Base-by-base conservation (phyloP, 2,797 vertebrate species). In the Sylvia borin region DNA sequence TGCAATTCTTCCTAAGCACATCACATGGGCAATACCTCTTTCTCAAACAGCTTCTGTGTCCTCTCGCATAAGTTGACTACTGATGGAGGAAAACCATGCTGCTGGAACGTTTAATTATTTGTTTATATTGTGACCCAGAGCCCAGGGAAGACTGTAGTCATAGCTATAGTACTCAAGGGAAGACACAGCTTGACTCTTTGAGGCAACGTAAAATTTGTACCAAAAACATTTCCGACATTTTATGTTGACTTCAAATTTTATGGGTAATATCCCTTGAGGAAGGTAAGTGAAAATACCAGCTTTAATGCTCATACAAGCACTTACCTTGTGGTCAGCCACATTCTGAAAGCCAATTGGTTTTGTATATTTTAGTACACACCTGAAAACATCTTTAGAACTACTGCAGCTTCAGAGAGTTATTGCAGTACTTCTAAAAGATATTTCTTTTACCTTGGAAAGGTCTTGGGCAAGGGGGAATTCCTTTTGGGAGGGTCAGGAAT, bases 401-500 rank as follows among this genome's bases (percentile, higher is more conserved):
- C 22, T 65, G 11, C 43, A 88, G 34, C 61, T 90, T 84, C 79
- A 73, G n/a, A 50, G 6, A 14, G 38, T 83, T 78, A 79, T 68
- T 73, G 34, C 11, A 18, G 11, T 47, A 42, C 26, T 60, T 76
- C n/a, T 31, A 62, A 90, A 90, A 88, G 48, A 60, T 24, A 47
- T 31, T 81, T 88, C 12, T 48, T 81, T 93, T 94, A 76, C 58
- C 40, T 76, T 73, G 67, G 66, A 70, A 95, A 83, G 48, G 17
- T 62, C 79, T 75, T 73, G 21, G 68, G 12, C 45, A 51, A 90
- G 7, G 3, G 40, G 38, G 45, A 88, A 86, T 88, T 92, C 64
- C 36, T 92, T 92, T 86, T 5, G 29, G 74, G 73, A 88, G 32
- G 32, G 32, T 53, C 67, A 92, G 40, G 42, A 95, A 93, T 93